These are phyloP conservation scores for Eristalis intricaria DNA, from an alignment of 2,888 invertebrate species.

Conservation along the genomic window DNA sequence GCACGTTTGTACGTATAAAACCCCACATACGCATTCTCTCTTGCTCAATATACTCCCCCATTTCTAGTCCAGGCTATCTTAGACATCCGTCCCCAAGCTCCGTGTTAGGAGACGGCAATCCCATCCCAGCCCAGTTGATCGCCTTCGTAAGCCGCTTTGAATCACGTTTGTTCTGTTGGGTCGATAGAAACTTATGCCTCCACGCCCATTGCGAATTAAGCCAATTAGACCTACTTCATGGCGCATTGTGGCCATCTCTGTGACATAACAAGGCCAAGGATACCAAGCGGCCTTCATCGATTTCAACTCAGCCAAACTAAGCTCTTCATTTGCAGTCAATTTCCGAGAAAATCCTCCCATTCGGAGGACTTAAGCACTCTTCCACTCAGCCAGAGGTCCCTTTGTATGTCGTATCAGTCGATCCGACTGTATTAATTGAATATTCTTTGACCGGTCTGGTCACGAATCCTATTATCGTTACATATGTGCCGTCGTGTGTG, in stretches of 20 bases:
- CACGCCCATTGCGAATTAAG: neutral
- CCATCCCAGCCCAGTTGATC: no score
- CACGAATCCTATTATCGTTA: neutral
- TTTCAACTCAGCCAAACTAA: neutral
- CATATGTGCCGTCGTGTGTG: no score
- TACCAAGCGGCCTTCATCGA: neutral
- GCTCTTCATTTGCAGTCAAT: neutral
- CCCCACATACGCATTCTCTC: no score
- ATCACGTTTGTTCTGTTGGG: no score
- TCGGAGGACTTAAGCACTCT: neutral
- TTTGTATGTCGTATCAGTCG: neutral
- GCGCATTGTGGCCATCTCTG: neutral
- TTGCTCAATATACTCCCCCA: no score
- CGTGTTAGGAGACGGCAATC: no score
- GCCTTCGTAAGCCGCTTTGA: no score
- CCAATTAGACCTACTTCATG: no score
- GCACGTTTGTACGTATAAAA: no score
- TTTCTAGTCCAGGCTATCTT: no score
- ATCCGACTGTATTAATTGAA: neutral
- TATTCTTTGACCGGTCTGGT: neutral
- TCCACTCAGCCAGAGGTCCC: neutral
- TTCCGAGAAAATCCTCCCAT: neutral
- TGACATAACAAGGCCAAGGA: neutral
- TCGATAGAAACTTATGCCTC: neutral
- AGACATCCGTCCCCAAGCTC: no score